Evolutionary conservation across 1,140 invertebrate genomes (phyloP), one percentile per base, ranked within the genome.

Genomic region (Lysiphlebus fabarum): DNA sequence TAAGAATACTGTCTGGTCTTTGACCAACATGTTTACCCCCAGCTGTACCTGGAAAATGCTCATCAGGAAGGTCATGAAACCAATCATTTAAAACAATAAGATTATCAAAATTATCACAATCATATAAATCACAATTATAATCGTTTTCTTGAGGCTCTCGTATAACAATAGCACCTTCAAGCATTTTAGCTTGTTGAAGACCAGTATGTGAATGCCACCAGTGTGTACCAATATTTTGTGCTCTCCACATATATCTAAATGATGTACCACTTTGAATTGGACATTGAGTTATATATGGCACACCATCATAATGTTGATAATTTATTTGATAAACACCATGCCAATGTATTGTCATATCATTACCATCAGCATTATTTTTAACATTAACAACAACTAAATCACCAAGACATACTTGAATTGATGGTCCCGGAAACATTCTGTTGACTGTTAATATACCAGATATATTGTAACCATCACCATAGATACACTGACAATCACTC

Each of bases 161-260:
- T 48, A 26, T 6, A 9, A 51, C 8, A 5, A 51, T 11, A 38
- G 88, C 85, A n/a, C 93, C 92, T 69, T 89, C 88, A 47, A 94
- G 79, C 70, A 93, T 93, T 69, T 95, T 92, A 26, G 91, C 78
- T 76, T 93, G 90, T 71, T 94, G 92, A 1, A 92, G 77, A 71
- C 90, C 90, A 10, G 89, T 87, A 69, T 96, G 93, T 2, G 92
- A 88, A 73, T 96, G 93, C 86, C 90, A 96, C 75, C 92, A 95
- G 75, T 94, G 90, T 1, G 92, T 95, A 43, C 93, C 93, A 37
- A 85, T 80, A 69, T 90, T 89, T 45, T 82, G 82, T 6, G 79
- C 83, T 56, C 80, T 77, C 82, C 85, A 94, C 75, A 88, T 85
- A 69, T 95, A 94, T 67, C 86, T 87, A 77, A 95, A 95, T 1